Base-by-base conservation (phyloP, 2,797 vertebrate genomes). In the Trematomus bernacchii region DNA sequence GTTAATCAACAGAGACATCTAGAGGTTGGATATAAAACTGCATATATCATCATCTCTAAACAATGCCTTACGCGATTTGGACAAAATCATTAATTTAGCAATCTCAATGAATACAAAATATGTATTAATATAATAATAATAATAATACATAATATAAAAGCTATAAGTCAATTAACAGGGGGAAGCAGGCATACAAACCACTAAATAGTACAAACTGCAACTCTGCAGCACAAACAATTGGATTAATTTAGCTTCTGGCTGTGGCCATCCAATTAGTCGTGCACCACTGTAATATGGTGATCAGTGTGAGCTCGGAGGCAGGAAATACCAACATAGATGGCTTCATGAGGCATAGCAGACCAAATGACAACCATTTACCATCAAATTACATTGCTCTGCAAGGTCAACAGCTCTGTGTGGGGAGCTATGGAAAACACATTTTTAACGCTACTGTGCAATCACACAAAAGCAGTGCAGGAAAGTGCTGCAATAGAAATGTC, bases 341-440 rank as follows among this genome's bases (percentile, higher is more conserved):
- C 85, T 94, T 92, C 87, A 93, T 93, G 93, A 93, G 92, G 85
- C 92, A 88, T 91, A 83, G 87, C 88, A 83, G 83, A 79, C 85
- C 77, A 93, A 94, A 94, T 92, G 91, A 92, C 87, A 90, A 83
- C 83, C 82, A 92, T 92, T 94, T 91, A 82, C 83, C 86, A 66
- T 87, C 81, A 91, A 90, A 94, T 93, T 85, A 87, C 87, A 85
- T 86, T 59, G 84, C 89, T 85, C 66, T 53, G 75, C 87, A 92
- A 94, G 91, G 93, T 94, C 91, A 93, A 87, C 77, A 78, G 80
- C 82, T 83, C 79, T 60, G 72, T 82, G 74, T 66, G 66, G 68
- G 70, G 68, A 86, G 85, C 75, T 77, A 69, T 54, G 48, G 53
- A 48, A 60, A 77, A 75, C 58, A 83, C 52, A 65, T 21, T 78